Percentiles rank a stretch among this genome's conserved stretches.
Evolutionary conservation across 2,113 vertebrate genomes (phyloP).

Genomic region (Cephalopterus ornatus): DNA sequence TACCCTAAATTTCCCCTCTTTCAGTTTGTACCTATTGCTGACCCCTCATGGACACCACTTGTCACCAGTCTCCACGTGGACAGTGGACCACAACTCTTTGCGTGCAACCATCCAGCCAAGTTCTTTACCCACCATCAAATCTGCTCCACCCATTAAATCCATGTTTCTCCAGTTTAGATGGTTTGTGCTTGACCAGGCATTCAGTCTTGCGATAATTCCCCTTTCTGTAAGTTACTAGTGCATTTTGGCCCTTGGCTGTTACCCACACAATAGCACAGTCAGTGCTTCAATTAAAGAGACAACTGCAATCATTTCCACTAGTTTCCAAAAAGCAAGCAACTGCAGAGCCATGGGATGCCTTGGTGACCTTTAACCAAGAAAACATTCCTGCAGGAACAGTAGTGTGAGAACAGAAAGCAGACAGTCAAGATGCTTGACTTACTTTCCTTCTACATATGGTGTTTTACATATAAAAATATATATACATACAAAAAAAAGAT

Average conservation of each 20-base stretch:
- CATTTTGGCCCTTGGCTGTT: neutral
- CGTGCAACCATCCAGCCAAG: no score
- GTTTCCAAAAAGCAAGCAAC: neutral
- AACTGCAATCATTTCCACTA: neutral
- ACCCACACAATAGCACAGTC: neutral
- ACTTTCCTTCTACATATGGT: neutral
- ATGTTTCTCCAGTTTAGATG: no score
- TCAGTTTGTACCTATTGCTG: neutral
- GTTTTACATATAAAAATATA: neutral
- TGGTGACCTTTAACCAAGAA: neutral
- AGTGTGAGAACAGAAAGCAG: neutral
- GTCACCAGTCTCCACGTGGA: no score
- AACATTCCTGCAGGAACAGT: neutral
- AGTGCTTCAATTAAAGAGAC: neutral
- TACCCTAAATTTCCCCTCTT: neutral
- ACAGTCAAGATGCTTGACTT: neutral
- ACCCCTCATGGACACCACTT: no score
- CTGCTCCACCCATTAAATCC: no score
- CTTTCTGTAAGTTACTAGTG: neutral
- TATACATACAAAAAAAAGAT: neutral
- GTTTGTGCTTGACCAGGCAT: neutral
- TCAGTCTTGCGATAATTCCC: neutral
- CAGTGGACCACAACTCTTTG: no score
- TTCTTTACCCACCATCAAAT: no score
- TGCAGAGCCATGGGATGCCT: accelerated